A percentile compares a stretch with the other conserved stretches of the same genome.
Conservation (phyloP, 2,797 vertebrate genomes). For the Discoglossus pictus region DNA sequence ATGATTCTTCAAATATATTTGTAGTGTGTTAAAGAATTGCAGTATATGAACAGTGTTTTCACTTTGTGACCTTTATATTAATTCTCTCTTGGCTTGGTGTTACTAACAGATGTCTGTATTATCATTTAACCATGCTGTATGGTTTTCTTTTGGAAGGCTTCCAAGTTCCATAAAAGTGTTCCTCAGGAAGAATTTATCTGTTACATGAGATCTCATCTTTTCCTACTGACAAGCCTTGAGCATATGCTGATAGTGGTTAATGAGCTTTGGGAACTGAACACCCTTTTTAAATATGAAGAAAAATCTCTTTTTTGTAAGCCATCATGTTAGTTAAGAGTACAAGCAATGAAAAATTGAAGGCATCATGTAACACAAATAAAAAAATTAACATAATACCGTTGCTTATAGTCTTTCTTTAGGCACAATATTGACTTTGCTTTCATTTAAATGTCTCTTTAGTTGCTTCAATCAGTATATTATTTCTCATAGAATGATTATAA, state of each 20-base stretch:
- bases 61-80: constrained; percentile 48
- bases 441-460: no score
- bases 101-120: constrained; percentile 51
- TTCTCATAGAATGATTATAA: no score
- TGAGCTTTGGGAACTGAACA: constrained; percentile 20
- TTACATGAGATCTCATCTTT: constrained; percentile 27
- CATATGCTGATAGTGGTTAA: constrained; percentile 40
- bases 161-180: constrained; percentile 47
- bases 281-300: constrained; percentile 26
- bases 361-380: no score
- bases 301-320: background rate
- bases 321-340: no score
- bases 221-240: constrained; percentile 33
- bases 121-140: constrained; percentile 48
- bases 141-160: constrained; percentile 38
- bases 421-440: no score
- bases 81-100: constrained; percentile 45
- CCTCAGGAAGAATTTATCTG: constrained; percentile 30
- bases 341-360: no score
- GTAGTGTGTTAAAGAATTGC: constrained; percentile 7
- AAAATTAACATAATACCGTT: no score
- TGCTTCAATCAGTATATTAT: no score
- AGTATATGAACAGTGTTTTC: constrained; percentile 33
- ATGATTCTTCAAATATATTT: no score
- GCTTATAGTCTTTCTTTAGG: no score